These are phyloP conservation scores for Platypus cylindrus DNA, from an alignment of 2,888 invertebrate genomes.

Conservation along the genomic window DNA sequence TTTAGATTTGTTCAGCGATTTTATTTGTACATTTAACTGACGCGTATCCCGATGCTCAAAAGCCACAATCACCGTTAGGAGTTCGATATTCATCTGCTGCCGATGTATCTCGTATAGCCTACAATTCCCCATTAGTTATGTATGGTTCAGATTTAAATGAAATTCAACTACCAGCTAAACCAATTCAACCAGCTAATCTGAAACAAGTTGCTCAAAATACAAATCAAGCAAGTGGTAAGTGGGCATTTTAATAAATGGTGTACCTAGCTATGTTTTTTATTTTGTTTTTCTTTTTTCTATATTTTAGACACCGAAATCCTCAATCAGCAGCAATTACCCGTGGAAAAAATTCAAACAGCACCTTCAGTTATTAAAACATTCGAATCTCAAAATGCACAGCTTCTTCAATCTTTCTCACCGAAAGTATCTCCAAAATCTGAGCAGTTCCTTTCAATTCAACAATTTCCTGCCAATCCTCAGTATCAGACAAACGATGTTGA, in stretches of 20 bases:
- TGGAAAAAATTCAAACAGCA: too few species aligned
- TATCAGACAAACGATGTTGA: neutral
- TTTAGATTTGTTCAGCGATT: too few species aligned
- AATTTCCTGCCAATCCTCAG: conserved; percentile 10
- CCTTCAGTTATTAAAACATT: too few species aligned
- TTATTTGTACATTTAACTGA: too few species aligned
- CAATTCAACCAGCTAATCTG: conserved; percentile 10
- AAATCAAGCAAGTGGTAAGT: too few species aligned
- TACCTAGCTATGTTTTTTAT: too few species aligned
- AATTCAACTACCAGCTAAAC: conserved; percentile 13
- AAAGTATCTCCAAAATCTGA: conserved; percentile 2
- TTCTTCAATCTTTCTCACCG: conserved; percentile 1
- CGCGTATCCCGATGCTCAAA: conserved; percentile 26
- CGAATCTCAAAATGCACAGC: conserved; percentile 2
- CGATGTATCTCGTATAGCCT: conserved; percentile 46
- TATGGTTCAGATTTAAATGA: conserved; percentile 19
- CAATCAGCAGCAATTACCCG: conserved; percentile 2
- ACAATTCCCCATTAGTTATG: conserved; percentile 28
- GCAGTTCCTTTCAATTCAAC: conserved; percentile 11
- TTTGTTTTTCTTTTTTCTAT: conserved; percentile 1
- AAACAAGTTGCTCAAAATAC: conserved; percentile 6
- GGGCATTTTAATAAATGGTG: neutral
- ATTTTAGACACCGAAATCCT: conserved; percentile 5
- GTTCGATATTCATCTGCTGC: conserved; percentile 34
- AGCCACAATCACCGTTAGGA: conserved; percentile 35